phyloP scores from a whole-genome alignment of 2,113 vertebrate genomes.

The Chamaea fasciata region DNA sequence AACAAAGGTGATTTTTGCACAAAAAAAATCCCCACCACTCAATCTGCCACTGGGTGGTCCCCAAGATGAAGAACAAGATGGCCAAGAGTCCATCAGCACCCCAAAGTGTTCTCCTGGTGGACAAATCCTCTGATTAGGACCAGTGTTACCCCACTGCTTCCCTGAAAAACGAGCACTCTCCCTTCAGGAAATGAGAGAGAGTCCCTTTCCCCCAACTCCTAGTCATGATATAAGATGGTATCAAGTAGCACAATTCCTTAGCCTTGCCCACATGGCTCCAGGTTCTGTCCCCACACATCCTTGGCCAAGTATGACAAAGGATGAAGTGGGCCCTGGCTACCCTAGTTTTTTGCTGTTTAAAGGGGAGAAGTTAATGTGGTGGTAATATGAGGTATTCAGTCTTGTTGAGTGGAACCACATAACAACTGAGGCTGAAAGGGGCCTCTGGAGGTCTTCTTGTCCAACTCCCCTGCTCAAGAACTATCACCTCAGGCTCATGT shows the following conservation, averaged over 20 bases:
- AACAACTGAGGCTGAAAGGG: neutral
- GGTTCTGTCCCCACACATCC: neutral
- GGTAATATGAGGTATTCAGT: neutral
- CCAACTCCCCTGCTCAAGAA: neutral
- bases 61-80: neutral
- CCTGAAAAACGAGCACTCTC: accelerated
- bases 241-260: neutral
- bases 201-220: neutral
- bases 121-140: neutral
- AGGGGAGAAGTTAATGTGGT: neutral
- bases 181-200: neutral
- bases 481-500: neutral
- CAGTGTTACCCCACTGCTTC: neutral
- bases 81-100: neutral
- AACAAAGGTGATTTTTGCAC: neutral
- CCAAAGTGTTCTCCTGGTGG: neutral
- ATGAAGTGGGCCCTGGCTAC: neutral
- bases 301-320: neutral
- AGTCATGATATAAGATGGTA: neutral
- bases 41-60: neutral
- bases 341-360: neutral
- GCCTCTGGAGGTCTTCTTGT: neutral
- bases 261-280: neutral
- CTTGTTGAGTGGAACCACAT: neutral
- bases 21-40: neutral